Evolutionary conservation across 2,113 vertebrate genomes (phyloP).

Genomic region (Telmatochromis brichardi): DNA sequence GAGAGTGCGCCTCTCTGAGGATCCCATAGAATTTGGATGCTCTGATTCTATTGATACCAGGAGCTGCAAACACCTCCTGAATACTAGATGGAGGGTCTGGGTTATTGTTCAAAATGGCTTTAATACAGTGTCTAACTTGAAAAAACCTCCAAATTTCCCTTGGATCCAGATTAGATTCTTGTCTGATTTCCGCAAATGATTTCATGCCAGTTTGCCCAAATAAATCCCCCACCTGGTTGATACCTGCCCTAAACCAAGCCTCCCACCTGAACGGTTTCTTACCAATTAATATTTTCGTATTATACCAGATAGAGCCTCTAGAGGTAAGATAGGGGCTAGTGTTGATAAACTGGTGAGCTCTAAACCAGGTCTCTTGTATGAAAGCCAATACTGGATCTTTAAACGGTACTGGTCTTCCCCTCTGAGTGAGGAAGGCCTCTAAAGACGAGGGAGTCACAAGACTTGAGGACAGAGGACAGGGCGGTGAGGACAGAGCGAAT

Average conservation of each 20-base stretch:
- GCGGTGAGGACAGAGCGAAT: not conserved
- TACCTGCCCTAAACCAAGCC: rapidly evolving
- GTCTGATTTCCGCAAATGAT: rapidly evolving
- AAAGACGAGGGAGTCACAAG: not conserved
- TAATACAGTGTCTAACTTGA: not conserved
- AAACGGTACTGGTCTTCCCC: not conserved
- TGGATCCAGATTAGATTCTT: rapidly evolving
- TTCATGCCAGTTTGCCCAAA: not conserved
- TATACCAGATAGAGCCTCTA: not conserved
- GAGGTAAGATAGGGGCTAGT: not conserved
- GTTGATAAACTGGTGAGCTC: not conserved
- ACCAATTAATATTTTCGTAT: not conserved
- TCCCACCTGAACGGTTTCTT: rapidly evolving
- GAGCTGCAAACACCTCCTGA: not conserved
- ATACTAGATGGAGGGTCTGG: not conserved
- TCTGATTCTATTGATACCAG: rapidly evolving
- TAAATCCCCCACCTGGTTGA: not conserved
- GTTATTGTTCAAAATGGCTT: rapidly evolving
- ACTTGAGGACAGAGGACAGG: not conserved
- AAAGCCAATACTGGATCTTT: not conserved
- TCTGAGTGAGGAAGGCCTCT: not conserved
- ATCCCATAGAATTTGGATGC: rapidly evolving
- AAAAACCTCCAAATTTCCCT: not conserved
- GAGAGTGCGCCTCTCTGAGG: rapidly evolving
- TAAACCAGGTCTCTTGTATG: not conserved